These are phyloP conservation scores for Eurosta solidaginis DNA, from an alignment of 1,140 invertebrate genomes.

Conservation along the genomic window DNA sequence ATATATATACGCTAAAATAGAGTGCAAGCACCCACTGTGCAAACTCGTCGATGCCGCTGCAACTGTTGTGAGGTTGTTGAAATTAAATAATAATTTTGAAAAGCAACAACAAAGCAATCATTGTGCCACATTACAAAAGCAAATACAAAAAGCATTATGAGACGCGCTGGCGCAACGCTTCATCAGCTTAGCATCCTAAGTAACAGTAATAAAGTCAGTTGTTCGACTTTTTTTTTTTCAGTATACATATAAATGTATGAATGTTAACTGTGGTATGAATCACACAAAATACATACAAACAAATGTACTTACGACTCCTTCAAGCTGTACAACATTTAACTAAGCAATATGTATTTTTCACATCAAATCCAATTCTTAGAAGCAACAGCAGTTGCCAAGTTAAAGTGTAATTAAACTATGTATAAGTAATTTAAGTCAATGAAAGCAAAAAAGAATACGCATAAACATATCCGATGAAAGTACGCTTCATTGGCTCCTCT, in stretches of 20 bases:
- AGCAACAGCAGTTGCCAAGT: background rate
- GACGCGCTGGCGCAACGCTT: slow-evolving; percentile 7
- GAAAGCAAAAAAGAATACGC: background rate
- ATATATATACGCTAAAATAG: background rate
- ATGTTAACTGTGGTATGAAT: background rate
- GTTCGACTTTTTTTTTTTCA: background rate
- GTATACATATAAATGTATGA: background rate
- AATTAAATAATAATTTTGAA: background rate
- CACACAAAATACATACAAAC: no score
- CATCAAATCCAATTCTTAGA: background rate
- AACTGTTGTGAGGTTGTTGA: background rate
- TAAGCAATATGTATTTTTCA: background rate
- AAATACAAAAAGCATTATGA: background rate
- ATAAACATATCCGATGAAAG: background rate
- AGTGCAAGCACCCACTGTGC: background rate
- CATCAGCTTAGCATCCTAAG: background rate
- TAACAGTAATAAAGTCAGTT: background rate
- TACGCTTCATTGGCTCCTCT: slow-evolving; percentile 10
- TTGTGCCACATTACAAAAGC: background rate
- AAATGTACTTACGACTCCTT: no score
- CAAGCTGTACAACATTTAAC: background rate
- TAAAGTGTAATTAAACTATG: background rate
- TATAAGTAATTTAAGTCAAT: background rate
- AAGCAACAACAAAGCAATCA: background rate
- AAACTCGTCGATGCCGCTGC: background rate